Base-by-base conservation (phyloP, 1,140 invertebrate genomes). In the Neodiprion virginianus region DNA sequence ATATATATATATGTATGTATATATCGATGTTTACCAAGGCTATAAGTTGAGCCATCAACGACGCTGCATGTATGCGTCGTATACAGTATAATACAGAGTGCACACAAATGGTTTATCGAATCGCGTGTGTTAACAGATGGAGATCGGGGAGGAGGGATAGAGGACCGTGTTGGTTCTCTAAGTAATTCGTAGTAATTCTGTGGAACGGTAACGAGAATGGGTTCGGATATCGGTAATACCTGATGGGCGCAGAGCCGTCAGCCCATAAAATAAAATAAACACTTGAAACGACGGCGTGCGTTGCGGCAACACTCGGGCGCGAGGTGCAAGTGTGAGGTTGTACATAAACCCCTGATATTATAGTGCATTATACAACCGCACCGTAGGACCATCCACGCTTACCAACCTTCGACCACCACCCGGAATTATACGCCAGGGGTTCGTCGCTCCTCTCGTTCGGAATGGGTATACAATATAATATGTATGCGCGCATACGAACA, bases 271-370 rank as follows among this genome's bases (percentile, higher is more conserved):
- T 77, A 80, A 80, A 80, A 71, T 72, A 86, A 86, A 84, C 80
- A 84, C 81, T 86, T 77, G 80, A 84, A 79, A 78, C 53, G 77
- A 75, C 79, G 80, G 80, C 79, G 81, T 79, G 82, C 77, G 17
- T 77, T 81, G 50, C 72, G 74, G 76, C 79, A 82, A 79, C 78
- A 83, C 80, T 84, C 74, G 67, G 17, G 17, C 5, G 28, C 28
- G 5, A 5, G 5, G 28, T 40, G 5, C 28, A 40, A 40, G 28
- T 40, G 28, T 40, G 28, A 40, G 28, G 2, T 40, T 40, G 28
- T 40, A 40, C 28, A 40, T 40, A 40, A 40, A 40, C 28, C 28
- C 28, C 4, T 12, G 12, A 28, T 17, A 69, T 69, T 69, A 69
- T 3, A 4, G 12, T 65, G 53, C 10, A 65, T 17, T 17, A 21